Percentiles rank a stretch among this genome's conserved stretches.
phyloP scores from a whole-genome alignment of 37 sponge, comb jelly and placozoan genomes.

The Oscarella lobularis region DNA sequence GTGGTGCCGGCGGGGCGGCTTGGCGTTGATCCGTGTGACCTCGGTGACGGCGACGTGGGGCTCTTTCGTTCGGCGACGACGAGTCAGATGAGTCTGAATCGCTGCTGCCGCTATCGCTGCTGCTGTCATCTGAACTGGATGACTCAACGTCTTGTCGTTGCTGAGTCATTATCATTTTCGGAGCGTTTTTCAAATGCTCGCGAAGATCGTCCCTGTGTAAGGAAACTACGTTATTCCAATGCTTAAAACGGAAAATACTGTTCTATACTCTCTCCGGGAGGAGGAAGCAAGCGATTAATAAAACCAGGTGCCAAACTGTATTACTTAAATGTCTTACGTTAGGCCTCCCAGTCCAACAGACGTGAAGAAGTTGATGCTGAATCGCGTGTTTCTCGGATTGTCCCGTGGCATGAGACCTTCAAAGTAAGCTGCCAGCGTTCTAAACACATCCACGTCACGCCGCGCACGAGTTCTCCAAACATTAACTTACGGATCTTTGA shows the following conservation, averaged over 20 bases:
- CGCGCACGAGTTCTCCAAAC: not conserved
- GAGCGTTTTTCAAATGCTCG: constrained; percentile 84
- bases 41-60: not conserved
- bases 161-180: constrained; percentile 74
- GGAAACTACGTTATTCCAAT: no score
- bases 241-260: no score
- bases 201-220: constrained; percentile 65
- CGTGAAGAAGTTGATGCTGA: constrained; percentile 98
- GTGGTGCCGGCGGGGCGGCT: not conserved
- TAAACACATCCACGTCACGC: constrained; percentile 6
- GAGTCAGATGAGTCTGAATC: no score
- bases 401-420: constrained; percentile 88
- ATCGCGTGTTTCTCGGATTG: constrained; percentile 85
- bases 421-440: constrained; percentile 54
- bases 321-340: constrained; percentile 20
- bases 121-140: constrained; percentile 10
- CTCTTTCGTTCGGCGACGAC: not conserved
- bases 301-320: not conserved
- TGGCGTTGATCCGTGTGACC: not conserved
- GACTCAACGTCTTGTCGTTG: constrained; percentile 17
- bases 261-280: no score
- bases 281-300: not conserved
- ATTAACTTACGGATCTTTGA: constrained; percentile 70
- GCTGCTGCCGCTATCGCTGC: not conserved
- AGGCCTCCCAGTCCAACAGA: constrained; percentile 96